A percentile compares a stretch with the other conserved stretches of the same genome.
Conservation (phyloP, 2,113 vertebrate species). For the Ageneiosus marmoratus region DNA sequence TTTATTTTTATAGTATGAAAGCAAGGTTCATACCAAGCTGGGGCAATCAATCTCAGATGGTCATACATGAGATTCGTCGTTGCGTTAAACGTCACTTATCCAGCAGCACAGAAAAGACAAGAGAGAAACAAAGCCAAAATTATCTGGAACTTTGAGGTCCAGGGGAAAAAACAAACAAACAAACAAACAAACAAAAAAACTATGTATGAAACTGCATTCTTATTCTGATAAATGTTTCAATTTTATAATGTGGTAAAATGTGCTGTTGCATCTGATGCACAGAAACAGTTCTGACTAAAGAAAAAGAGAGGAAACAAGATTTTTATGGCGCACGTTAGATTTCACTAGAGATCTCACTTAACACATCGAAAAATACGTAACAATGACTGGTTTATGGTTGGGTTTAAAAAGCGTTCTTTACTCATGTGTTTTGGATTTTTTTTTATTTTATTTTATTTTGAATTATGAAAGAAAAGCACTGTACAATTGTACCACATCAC, state of each 20-base stretch:
- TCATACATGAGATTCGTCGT: slow-evolving; percentile 71
- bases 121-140: slow-evolving; percentile 64
- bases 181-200: neutral
- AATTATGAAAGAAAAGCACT: slow-evolving; percentile 31
- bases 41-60: slow-evolving; percentile 74
- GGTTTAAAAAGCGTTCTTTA: slow-evolving; percentile 19
- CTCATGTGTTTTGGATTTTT: slow-evolving; percentile 7
- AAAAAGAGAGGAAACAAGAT: slow-evolving; percentile 37
- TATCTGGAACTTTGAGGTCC: slow-evolving; percentile 57
- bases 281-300: slow-evolving; percentile 55
- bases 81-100: slow-evolving; percentile 68
- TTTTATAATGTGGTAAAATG: slow-evolving; percentile 55
- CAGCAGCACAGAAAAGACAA: slow-evolving; percentile 66
- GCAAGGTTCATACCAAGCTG: slow-evolving; percentile 74
- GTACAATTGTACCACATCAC: slow-evolving; percentile 41
- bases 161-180: neutral
- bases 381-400: neutral
- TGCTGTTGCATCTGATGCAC: slow-evolving; percentile 28
- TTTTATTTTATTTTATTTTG: slow-evolving; percentile 21
- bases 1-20: slow-evolving; percentile 81
- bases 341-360: slow-evolving; percentile 56
- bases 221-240: slow-evolving; percentile 58
- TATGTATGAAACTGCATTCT: slow-evolving; percentile 42
- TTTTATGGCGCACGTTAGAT: slow-evolving; percentile 62
- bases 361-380: slow-evolving; percentile 49